A percentile compares a stretch with the other conserved stretches of the same genome.
These are phyloP conservation scores for Cataglyphis albicans DNA, from an alignment of 2,888 invertebrate genomes.

Conservation along the genomic window DNA sequence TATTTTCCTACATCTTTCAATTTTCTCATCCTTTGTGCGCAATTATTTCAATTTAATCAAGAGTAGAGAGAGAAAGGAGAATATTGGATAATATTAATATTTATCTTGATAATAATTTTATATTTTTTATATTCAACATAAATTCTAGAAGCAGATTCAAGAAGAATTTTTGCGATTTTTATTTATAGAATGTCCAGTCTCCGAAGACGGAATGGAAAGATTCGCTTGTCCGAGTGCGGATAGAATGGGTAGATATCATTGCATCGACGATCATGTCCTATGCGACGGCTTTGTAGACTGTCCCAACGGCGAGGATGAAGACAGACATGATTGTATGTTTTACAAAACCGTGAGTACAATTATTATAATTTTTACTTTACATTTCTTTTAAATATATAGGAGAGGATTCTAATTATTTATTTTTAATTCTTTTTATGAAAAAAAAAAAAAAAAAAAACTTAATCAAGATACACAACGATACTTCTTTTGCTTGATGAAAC, in stretches of 20 bases:
- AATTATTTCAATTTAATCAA: constrained; percentile 4
- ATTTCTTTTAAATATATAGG: background rate
- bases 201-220: constrained; percentile 97
- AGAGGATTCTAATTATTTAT: background rate
- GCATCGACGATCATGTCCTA: constrained; percentile 97
- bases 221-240: constrained; percentile 98
- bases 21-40: background rate
- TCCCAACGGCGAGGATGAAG: constrained; percentile 96
- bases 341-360: constrained; percentile 94
- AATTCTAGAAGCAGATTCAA: background rate
- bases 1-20: background rate
- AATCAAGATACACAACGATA: background rate
- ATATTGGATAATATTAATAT: constrained; percentile 8
- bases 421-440: background rate
- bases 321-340: constrained; percentile 97
- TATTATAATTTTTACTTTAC: background rate
- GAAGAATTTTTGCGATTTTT: constrained; percentile 23
- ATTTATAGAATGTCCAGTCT: constrained; percentile 95
- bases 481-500: background rate
- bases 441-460: background rate
- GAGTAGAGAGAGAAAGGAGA: background rate
- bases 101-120: background rate
- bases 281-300: constrained; percentile 98
- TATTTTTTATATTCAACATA: background rate
- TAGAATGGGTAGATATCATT: constrained; percentile 95